A percentile compares a stretch with the other conserved stretches of the same genome.
These are phyloP conservation scores for Parelbella ahira DNA, from an alignment of 2,888 invertebrate species.

Conservation along the genomic window DNA sequence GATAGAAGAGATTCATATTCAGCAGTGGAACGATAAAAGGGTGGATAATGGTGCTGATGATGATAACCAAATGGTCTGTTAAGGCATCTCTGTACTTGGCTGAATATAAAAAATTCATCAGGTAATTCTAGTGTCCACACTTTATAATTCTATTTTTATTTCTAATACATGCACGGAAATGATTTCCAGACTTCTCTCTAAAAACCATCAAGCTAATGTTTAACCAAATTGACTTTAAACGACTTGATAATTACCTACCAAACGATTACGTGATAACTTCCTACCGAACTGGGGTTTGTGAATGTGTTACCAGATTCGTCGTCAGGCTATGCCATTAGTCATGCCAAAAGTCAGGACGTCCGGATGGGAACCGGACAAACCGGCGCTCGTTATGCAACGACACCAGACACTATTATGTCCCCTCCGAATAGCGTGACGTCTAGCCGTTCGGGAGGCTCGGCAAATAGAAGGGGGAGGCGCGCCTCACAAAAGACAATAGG, in stretches of 20 bases:
- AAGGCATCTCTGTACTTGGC: too few relatives aligned
- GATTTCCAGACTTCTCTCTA: not conserved
- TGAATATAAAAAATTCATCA: too few relatives aligned
- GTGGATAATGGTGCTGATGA: too few relatives aligned
- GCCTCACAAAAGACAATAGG: conserved; percentile 25
- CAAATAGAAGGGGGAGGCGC: conserved; percentile 38
- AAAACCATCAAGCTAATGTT: conserved; percentile 1
- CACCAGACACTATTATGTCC: conserved; percentile 40
- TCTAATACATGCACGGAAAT: too few relatives aligned
- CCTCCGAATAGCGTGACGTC: conserved; percentile 51
- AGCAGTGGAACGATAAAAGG: too few relatives aligned
- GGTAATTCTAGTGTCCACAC: too few relatives aligned
- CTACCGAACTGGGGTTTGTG: not conserved
- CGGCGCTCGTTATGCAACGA: conserved; percentile 33
- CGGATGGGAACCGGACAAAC: conserved; percentile 47
- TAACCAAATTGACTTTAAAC: conserved; percentile 5
- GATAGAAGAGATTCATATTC: too few relatives aligned
- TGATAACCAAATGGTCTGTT: too few relatives aligned
- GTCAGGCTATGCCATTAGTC: conserved; percentile 1
- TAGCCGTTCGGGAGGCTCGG: conserved; percentile 50
- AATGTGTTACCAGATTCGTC: not conserved
- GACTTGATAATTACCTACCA: conserved; percentile 11
- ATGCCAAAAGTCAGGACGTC: conserved; percentile 48
- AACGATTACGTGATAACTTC: conserved; percentile 10
- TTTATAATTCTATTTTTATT: too few relatives aligned